Evolutionary conservation across 2,113 vertebrate genomes (phyloP), one percentile per base, ranked within the genome.

Genomic region (Podarcis muralis): DNA sequence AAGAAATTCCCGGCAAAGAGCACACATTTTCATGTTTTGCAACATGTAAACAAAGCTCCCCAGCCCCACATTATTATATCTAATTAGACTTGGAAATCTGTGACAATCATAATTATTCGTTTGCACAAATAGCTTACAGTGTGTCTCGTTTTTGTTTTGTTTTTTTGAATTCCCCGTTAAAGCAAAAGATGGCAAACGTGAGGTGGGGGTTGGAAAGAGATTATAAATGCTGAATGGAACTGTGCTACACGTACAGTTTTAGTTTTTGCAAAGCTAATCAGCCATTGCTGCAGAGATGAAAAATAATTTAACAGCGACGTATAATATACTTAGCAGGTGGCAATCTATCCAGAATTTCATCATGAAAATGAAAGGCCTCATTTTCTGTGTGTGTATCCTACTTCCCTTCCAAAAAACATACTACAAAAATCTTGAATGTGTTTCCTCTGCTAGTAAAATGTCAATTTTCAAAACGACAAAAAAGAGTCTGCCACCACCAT

Each of bases 1-100:
- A 25, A 16, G 27, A 23, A 27, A 35, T 30, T 65, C 59, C 40
- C 8, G 3, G 40, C 27, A 78, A 84, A 78, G 15, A 88, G 62
- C 62, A 84, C 78, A 90, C 92, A 96, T 88, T 94, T 53, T 93
- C 85, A 53, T 90, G 86, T 90, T 92, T 93, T 92, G 89, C 81
- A 94, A 85, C 35, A 89, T 81, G 89, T 91, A 92, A 94, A 87
- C 84, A 95, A 92, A 93, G 93, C 88, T 95, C 92, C 90, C 93
- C 92, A 94, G 90, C 80, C 76, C 81, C 77, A 86, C 87, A 93
- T 95, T 94, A 96, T 93, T 94, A 95, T 92, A 93, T 92, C 94
- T 96, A 96, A 96, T 96, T 96, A 96, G 93, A 95, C 94, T 81
- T 94, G 93, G 94, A 95, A 96, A 95, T 95, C 95, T 94, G 91